Base-by-base conservation (phyloP, 2,113 vertebrate species). In the Lethenteron camtschaticum region DNA sequence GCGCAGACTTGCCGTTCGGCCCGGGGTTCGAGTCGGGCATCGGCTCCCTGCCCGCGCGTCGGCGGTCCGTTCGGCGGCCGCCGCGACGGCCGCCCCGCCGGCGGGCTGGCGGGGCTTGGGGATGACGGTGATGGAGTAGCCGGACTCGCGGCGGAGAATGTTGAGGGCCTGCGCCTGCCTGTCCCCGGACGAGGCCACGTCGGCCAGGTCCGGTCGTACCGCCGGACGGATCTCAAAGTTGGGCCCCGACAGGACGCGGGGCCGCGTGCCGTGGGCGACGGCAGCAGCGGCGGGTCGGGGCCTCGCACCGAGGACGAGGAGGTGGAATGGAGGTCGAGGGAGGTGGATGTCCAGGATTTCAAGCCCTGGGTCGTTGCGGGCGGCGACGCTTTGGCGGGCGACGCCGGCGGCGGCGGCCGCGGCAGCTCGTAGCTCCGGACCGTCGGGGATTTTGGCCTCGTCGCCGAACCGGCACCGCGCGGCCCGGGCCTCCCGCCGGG, bases 241-340 rank as follows among this genome's bases (percentile, higher is more conserved):
- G 20, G 71, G 79, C 80, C 55, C 84, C 85, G 0, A 79, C 82
- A 74, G 84, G 85, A 76, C 81, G 83, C 16, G 83, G 85, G 81
- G 78, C 57, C 76, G 78, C 79, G 76, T 79, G 2, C 79, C 79
- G 12, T 72, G 72, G 68, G 79, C 81, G 72, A 83, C 83, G 41
- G 41, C 41, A 6, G 4, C 41, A 3, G 41, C 41, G 8, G 8
- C 9, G n/a, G 60, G 1, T 16, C 60, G n/a, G 14, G 60, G n/a
- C 60, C 75, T 2, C 14, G 68, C 56, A 55, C 78, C 78, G 41
- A 41, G 16, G 16, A 18, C 16, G 16, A 18, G 41, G 41, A 41
- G 41, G 41, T 6, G 4, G 41, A 6, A 41, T 41, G 41, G 41
- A 41, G 41, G 41, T 4, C 41, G 41, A 5, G 41, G 41, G 41